These are phyloP conservation scores for Leuciscus waleckii DNA, from an alignment of 2,797 vertebrate genomes.

Conservation along the genomic window DNA sequence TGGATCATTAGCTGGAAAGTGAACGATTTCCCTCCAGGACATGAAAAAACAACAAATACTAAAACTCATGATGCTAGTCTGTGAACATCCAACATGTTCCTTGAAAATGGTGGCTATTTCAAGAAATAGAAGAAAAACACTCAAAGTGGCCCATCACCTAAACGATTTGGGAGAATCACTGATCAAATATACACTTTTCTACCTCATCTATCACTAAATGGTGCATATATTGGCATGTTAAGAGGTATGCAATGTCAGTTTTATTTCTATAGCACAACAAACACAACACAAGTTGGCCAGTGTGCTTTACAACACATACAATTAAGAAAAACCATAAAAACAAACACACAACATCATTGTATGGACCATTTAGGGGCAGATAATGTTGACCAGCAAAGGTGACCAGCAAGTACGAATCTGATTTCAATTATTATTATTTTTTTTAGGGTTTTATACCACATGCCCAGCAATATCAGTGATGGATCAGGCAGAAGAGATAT, in stretches of 20 bases:
- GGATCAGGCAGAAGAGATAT: constrained; percentile 5
- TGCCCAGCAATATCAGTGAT: constrained; percentile 29
- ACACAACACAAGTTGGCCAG: too few species aligned
- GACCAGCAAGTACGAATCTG: neutral
- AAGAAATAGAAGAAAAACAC: neutral
- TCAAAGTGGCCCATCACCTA: neutral
- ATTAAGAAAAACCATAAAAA: too few species aligned
- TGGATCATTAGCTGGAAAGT: neutral
- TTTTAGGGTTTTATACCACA: constrained; percentile 24
- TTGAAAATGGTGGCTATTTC: neutral
- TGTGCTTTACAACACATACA: too few species aligned
- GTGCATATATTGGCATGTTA: neutral
- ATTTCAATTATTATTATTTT: neutral
- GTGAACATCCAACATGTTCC: neutral
- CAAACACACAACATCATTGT: neutral
- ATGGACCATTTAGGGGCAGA: neutral
- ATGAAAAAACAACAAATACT: neutral
- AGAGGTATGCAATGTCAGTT: neutral
- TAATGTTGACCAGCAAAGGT: neutral
- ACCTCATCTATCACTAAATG: neutral
- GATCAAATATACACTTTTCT: neutral
- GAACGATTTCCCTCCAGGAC: neutral
- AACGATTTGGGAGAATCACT: neutral
- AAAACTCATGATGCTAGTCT: neutral
- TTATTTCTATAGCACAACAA: too few species aligned